Conservation (phyloP, 1,140 invertebrate genomes). For the Drosophila simulans region DNA sequence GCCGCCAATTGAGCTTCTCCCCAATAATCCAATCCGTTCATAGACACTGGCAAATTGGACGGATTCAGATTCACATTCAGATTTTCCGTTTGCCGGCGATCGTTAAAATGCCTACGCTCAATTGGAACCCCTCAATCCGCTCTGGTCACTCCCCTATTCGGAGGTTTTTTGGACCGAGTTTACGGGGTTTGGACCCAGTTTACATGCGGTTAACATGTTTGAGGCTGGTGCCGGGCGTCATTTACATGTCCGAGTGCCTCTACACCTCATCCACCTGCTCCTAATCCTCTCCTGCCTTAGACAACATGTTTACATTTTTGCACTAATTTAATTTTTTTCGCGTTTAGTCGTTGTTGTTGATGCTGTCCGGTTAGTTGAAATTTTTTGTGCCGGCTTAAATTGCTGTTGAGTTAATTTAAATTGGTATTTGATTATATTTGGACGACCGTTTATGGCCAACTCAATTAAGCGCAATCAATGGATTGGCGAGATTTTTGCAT, state of each 20-base stretch:
- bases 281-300: slow-evolving; percentile 19
- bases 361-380: slow-evolving; percentile 52
- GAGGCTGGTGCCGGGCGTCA: slow-evolving; percentile 76
- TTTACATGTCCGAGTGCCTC: slow-evolving; percentile 72
- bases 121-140: slow-evolving; percentile 25
- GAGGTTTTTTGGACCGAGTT: background rate
- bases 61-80: slow-evolving; percentile 16
- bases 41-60: slow-evolving; percentile 57
- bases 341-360: slow-evolving; percentile 54
- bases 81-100: slow-evolving; percentile 30
- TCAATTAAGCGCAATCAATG: slow-evolving; percentile 80
- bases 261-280: slow-evolving; percentile 47
- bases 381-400: slow-evolving; percentile 65
- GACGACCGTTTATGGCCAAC: slow-evolving; percentile 78
- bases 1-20: slow-evolving; percentile 28
- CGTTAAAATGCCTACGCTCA: slow-evolving; percentile 61
- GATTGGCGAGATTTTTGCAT: slow-evolving; percentile 73
- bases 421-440: slow-evolving; percentile 83
- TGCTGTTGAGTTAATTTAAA: slow-evolving; percentile 83
- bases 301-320: slow-evolving; percentile 83
- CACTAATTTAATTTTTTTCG: slow-evolving; percentile 81
- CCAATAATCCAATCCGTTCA: slow-evolving; percentile 36
- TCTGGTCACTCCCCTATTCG: slow-evolving; percentile 10
- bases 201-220: slow-evolving; percentile 78
- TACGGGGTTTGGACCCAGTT: slow-evolving; percentile 42